Conservation (phyloP, 2,888 invertebrate species). For the Oscheius sp. region DNA sequence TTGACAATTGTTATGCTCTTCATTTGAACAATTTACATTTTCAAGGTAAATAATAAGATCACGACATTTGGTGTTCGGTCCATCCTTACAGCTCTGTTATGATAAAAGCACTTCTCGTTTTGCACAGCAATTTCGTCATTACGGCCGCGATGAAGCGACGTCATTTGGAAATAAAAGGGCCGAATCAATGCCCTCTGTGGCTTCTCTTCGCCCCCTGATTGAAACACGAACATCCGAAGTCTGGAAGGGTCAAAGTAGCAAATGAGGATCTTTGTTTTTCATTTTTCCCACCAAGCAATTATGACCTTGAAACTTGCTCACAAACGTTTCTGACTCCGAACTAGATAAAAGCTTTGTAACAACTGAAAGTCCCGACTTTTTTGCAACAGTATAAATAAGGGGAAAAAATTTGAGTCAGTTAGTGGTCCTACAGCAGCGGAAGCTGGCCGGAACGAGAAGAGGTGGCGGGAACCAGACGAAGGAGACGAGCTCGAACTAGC, state of each 20-base stretch:
- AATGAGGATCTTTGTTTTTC: too few relatives aligned
- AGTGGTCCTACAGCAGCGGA: not conserved
- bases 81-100: constrained; percentile 74
- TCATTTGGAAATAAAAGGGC: constrained; percentile 33
- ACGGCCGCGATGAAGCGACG: constrained; percentile 18
- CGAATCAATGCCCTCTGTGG: constrained; percentile 22
- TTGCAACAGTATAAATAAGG: too few relatives aligned
- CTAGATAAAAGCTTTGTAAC: not conserved
- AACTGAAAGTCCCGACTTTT: too few relatives aligned
- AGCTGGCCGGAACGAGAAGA: not conserved
- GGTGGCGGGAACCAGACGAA: not conserved
- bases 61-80: constrained; percentile 7
- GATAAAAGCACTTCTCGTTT: constrained; percentile 75
- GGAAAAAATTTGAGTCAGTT: not conserved
- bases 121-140: constrained; percentile 25
- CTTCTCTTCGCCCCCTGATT: constrained; percentile 16
- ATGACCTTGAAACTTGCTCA: too few relatives aligned
- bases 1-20: constrained; percentile 33
- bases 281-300: too few relatives aligned
- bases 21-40: constrained; percentile 44
- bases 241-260: too few relatives aligned
- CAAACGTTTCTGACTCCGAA: too few relatives aligned
- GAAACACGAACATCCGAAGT: constrained; percentile 23
- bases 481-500: not conserved
- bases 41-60: constrained; percentile 18